These are phyloP conservation scores for Aratinga solstitialis DNA, from an alignment of 2,797 vertebrate species.

Conservation along the genomic window DNA sequence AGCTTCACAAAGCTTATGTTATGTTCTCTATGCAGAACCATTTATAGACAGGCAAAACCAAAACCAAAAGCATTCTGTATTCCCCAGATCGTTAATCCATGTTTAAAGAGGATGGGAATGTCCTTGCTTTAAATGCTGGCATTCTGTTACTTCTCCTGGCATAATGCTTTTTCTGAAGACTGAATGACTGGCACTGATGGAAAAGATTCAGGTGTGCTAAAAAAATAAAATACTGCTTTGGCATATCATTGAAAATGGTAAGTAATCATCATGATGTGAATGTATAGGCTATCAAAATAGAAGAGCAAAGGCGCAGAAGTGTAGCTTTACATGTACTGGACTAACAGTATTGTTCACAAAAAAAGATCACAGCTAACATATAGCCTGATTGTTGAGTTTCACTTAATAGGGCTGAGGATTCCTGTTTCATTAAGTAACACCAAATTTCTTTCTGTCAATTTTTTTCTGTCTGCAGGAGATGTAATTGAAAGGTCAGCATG, in stretches of 20 bases:
- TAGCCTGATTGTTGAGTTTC: background rate
- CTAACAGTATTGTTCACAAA: background rate
- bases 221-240: background rate
- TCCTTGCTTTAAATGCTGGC: conserved; percentile 38
- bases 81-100: conserved; percentile 10
- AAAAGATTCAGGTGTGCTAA: conserved; percentile 30
- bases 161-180: conserved; percentile 22
- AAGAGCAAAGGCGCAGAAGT: background rate
- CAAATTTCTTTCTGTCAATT: background rate
- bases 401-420: background rate
- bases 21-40: background rate
- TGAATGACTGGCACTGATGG: background rate
- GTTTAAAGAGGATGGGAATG: conserved; percentile 40
- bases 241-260: background rate
- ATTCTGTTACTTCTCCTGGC: conserved; percentile 36
- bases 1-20: conserved; percentile 17
- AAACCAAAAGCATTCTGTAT: conserved; percentile 26
- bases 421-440: background rate
- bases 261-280: background rate
- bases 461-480: background rate
- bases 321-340: background rate
- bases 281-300: background rate
- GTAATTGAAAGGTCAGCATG: background rate
- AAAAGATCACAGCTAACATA: background rate
- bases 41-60: conserved; percentile 33